Evolutionary conservation across 2,888 invertebrate genomes (phyloP), one percentile per base, ranked within the genome.

Genomic region (Cecidostiba fungosa): DNA sequence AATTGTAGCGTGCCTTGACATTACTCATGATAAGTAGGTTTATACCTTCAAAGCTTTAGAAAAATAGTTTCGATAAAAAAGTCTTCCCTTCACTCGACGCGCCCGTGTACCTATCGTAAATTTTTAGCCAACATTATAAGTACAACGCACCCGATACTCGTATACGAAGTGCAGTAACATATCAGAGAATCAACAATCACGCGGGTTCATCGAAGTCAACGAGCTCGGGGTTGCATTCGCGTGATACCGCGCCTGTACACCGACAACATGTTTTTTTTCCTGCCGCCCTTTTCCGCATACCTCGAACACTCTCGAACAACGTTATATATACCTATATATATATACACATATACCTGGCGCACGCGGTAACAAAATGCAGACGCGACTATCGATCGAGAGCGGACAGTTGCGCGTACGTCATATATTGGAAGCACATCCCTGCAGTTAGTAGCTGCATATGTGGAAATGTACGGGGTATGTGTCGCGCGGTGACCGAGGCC

Each of bases 401-500:
- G 43, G 43, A 43, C 43, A 43, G 43, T 43, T 43, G 43, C 39
- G 39, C 39, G 10, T 43, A 66, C 66, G 66, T 66, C 66, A 66
- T 66, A 26, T 8, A 12, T 43, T 10, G 43, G 12, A 43, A 43
- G 43, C 62, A 26, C 26, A 66, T 66, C 26, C 26, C 23, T 26
- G 62, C 62, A 23, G n/a, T 10, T n/a, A n/a, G 8, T 23, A 26
- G 36, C 14, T 14, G 14, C 29, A 29, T 32, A 69, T 23, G 16
- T 26, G 23, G 32, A 69, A 36, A 36, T 32, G 32, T 69, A 26
- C 29, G 19, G 54, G 36, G 16, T n/a, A 29, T n/a, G 19, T 36
- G n/a, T 82, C 26, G 19, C 14, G 70, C 50, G 16, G 26, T 32
- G n/a, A 19, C 50, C 82, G 43, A n/a, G 32, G 43, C 73, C 23